Percentiles rank a stretch among this genome's conserved stretches.
phyloP scores from a whole-genome alignment of 2,888 invertebrate genomes.

The Lysandra coridon region DNA sequence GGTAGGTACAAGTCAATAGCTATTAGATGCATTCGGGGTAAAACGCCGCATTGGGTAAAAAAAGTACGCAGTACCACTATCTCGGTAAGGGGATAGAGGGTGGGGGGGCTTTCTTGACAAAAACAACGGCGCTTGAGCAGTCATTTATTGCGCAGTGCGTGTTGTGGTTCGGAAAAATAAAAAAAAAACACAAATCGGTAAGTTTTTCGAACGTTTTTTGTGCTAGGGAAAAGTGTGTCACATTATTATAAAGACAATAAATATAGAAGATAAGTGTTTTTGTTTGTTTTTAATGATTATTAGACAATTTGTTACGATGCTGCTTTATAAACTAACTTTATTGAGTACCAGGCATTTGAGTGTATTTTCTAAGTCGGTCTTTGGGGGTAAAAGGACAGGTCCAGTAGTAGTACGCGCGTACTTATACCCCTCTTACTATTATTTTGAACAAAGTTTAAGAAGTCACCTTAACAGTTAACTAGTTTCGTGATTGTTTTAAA shows the following conservation, averaged over 20 bases:
- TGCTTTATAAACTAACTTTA: conserved; percentile 1
- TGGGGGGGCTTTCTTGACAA: not conserved
- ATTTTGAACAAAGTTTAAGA: conserved; percentile 5
- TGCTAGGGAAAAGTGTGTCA: conserved; percentile 4
- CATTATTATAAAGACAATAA: not conserved
- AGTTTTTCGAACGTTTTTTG: conserved; percentile 1
- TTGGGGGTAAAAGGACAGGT: not conserved
- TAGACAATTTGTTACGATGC: conserved; percentile 1
- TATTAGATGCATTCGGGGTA: not conserved
- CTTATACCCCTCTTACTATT: not conserved
- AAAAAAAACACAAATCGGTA: conserved; percentile 3
- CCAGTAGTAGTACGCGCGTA: conserved; percentile 1
- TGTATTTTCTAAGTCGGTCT: not conserved
- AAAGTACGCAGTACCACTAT: not conserved
- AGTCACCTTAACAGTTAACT: not conserved
- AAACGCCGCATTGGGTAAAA: not conserved
- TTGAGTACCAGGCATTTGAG: conserved; percentile 3
- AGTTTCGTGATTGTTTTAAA: conserved; percentile 8
- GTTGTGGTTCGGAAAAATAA: not conserved
- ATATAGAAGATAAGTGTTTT: conserved; percentile 1
- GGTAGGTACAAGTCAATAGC: not conserved
- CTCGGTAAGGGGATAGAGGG: not conserved
- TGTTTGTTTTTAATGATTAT: not conserved
- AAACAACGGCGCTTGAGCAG: not conserved
- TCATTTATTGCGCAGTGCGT: not conserved